phyloP scores from a whole-genome alignment of 2,113 vertebrate genomes.

The Phocoena sinus region DNA sequence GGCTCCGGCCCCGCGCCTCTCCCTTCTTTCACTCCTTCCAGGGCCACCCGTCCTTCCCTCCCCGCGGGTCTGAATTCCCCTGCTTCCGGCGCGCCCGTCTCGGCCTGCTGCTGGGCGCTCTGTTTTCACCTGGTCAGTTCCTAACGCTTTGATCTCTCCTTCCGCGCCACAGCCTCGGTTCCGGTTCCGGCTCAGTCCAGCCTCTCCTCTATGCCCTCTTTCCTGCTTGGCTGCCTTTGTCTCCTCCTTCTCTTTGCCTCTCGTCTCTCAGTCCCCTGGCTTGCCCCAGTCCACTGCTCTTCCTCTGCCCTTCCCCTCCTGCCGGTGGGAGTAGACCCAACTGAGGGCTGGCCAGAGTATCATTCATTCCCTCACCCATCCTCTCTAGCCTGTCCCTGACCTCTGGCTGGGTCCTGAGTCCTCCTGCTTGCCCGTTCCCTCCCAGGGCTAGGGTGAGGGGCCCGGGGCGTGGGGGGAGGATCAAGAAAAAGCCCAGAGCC shows the following conservation, averaged over 20 bases:
- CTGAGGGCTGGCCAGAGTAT: neutral
- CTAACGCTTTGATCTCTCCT: neutral
- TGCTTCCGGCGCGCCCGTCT: neutral
- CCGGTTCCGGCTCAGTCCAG: neutral
- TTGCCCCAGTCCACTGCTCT: neutral
- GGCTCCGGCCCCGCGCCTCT: neutral
- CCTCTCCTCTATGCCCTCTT: neutral
- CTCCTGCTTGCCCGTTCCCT: neutral
- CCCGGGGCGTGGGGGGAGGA: neutral
- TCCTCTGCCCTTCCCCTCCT: neutral
- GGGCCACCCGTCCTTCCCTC: fast-evolving
- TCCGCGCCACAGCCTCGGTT: neutral
- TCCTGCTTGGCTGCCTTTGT: neutral
- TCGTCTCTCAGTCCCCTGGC: neutral
- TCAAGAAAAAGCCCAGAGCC: neutral
- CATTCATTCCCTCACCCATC: neutral
- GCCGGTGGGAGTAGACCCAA: neutral
- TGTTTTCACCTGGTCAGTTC: no score
- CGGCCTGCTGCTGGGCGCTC: neutral
- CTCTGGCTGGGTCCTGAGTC: neutral
- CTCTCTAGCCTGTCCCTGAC: neutral
- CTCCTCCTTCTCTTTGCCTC: neutral
- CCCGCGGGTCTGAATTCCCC: neutral
- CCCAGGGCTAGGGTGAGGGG: neutral
- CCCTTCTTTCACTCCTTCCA: neutral